These are phyloP conservation scores for Melikaiella ostensackeni DNA, from an alignment of 2,888 invertebrate genomes.

Conservation along the genomic window DNA sequence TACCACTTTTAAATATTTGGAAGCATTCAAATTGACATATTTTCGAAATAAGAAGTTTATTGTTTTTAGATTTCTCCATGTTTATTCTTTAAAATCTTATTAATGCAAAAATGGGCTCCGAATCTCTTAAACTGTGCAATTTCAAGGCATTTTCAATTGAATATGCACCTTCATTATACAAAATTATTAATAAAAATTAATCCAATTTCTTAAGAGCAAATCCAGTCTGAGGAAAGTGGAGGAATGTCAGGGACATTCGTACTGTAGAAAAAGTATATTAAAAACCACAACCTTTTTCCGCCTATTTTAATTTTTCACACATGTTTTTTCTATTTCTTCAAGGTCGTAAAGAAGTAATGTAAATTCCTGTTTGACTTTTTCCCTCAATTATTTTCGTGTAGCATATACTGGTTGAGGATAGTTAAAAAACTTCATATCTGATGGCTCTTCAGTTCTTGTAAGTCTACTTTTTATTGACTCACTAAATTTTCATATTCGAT, in stretches of 20 bases:
- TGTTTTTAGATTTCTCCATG: too few relatives aligned
- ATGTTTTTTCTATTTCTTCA: neutral
- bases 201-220: neutral
- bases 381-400: neutral
- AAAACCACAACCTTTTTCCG: neutral
- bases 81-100: too few relatives aligned
- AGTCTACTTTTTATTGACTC: conserved; percentile 32
- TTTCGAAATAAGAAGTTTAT: too few relatives aligned
- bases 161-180: too few relatives aligned
- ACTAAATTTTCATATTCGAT: conserved; percentile 40
- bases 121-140: too few relatives aligned
- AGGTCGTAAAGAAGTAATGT: neutral
- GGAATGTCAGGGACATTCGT: neutral
- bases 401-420: neutral
- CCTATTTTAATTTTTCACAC: neutral
- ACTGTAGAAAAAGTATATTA: neutral
- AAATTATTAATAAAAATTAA: too few relatives aligned
- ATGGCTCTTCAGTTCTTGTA: conserved; percentile 11
- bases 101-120: too few relatives aligned
- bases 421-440: conserved; percentile 24
- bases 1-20: too few relatives aligned
- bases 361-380: neutral
- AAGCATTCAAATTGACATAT: too few relatives aligned
- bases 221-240: neutral
- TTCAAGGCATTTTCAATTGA: too few relatives aligned